Evolutionary conservation across 2,888 invertebrate species (phyloP).

Genomic region (Uropetala carovei): DNA sequence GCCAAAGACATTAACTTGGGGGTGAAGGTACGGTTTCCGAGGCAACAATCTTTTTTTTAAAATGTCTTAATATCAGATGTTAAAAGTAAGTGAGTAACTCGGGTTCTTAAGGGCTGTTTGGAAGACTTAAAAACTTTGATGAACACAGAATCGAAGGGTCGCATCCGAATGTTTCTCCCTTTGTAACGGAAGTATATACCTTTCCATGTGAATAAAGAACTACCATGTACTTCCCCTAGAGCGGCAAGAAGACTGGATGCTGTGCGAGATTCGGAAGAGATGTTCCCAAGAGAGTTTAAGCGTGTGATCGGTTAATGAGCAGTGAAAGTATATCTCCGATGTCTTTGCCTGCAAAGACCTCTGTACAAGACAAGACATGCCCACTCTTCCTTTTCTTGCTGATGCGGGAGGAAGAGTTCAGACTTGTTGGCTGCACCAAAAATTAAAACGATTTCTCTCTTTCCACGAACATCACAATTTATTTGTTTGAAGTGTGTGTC

Average conservation of each 20-base stretch:
- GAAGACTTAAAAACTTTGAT: slow-evolving; percentile 54
- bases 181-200: slow-evolving; percentile 36
- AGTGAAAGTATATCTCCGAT: slow-evolving; percentile 43
- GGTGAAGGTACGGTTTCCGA: slow-evolving; percentile 26
- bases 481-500: slow-evolving; percentile 26
- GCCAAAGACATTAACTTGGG: slow-evolving; percentile 58
- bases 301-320: slow-evolving; percentile 46
- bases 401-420: slow-evolving; percentile 24
- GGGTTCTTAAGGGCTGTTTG: slow-evolving; percentile 47
- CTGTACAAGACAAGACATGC: slow-evolving; percentile 40
- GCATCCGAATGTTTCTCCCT: slow-evolving; percentile 50
- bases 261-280: background rate
- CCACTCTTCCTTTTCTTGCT: background rate
- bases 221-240: slow-evolving; percentile 18
- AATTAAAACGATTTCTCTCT: slow-evolving; percentile 39
- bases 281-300: slow-evolving; percentile 53
- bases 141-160: slow-evolving; percentile 21
- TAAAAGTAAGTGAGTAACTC: slow-evolving; percentile 34
- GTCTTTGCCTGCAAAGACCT: slow-evolving; percentile 31
- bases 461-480: slow-evolving; percentile 25
- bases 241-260: slow-evolving; percentile 4
- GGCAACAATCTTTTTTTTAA: slow-evolving; percentile 26
- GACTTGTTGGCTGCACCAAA: slow-evolving; percentile 26
- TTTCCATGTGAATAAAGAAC: slow-evolving; percentile 49
- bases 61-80: slow-evolving; percentile 46